Evolutionary conservation across 2,113 vertebrate species (phyloP).

Genomic region (Stigmatopora argus): DNA sequence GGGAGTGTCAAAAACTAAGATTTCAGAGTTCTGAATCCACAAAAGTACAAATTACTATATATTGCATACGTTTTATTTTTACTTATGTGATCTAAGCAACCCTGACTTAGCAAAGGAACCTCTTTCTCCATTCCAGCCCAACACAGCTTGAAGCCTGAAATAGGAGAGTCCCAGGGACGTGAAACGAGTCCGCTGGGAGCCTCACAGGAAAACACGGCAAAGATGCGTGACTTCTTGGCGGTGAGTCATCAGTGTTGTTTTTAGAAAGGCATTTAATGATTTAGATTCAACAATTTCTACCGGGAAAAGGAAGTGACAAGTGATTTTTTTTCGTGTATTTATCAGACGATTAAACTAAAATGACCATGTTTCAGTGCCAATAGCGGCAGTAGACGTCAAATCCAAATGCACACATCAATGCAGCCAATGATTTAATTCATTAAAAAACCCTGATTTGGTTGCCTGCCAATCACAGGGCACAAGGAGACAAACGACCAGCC

Average conservation of each 20-base stretch:
- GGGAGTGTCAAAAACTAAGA: too few relatives aligned
- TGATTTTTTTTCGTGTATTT: conserved; percentile 7
- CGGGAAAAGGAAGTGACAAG: background rate
- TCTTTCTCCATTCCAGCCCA: conserved; percentile 25
- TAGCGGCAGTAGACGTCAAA: too few relatives aligned
- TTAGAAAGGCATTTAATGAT: conserved; percentile 22
- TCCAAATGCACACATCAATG: too few relatives aligned
- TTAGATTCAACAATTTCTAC: conserved; percentile 14
- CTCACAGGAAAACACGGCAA: conserved; percentile 22
- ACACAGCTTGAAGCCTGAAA: conserved; percentile 13
- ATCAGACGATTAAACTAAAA: background rate
- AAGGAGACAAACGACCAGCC: too few relatives aligned
- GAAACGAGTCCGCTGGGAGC: conserved; percentile 11
- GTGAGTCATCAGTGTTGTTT: conserved; percentile 21
- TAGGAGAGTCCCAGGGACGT: conserved; percentile 15
- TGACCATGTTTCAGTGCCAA: too few relatives aligned
- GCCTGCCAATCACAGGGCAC: too few relatives aligned
- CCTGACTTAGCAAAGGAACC: conserved; percentile 18
- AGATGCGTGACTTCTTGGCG: conserved; percentile 17
- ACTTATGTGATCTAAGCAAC: background rate
- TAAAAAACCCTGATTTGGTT: too few relatives aligned
- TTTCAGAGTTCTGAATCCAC: too few relatives aligned
- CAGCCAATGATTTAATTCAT: too few relatives aligned
- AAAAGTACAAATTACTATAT: too few relatives aligned
- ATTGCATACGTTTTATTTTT: too few relatives aligned